A percentile compares a stretch with the other conserved stretches of the same genome.
Conservation (phyloP, 2,113 vertebrate genomes). For the Paratilapia polleni region DNA sequence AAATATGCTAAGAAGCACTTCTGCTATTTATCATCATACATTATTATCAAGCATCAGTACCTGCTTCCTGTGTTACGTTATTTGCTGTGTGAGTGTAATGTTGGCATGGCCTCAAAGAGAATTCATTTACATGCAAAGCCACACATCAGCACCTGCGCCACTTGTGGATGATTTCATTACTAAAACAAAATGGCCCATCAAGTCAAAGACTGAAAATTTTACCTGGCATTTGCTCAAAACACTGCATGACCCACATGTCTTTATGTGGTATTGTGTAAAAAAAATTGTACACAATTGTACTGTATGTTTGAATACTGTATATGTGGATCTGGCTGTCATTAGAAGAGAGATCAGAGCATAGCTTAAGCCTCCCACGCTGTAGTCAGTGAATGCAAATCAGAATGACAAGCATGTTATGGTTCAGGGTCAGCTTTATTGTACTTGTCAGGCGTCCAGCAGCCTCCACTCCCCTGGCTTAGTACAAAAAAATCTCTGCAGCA, state of each 20-base stretch:
- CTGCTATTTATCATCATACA: not conserved
- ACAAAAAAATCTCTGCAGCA: constrained; percentile 31
- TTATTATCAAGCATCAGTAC: not conserved
- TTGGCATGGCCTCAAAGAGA: constrained; percentile 42
- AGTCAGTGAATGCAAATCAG: constrained; percentile 69
- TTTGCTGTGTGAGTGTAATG: constrained; percentile 59
- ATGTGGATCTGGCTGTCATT: constrained; percentile 31
- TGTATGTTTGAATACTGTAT: constrained; percentile 19
- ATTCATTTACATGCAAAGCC: constrained; percentile 63
- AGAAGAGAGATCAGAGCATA: constrained; percentile 51
- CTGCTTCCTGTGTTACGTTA: constrained; percentile 11
- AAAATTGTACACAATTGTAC: not conserved
- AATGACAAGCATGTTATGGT: constrained; percentile 59
- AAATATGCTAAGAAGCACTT: not conserved
- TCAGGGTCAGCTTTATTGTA: constrained; percentile 54
- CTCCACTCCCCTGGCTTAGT: constrained; percentile 19
- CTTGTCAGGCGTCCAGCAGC: constrained; percentile 46
- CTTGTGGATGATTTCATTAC: constrained; percentile 57
- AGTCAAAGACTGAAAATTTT: constrained; percentile 36
- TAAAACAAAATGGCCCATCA: constrained; percentile 47
- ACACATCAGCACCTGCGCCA: constrained; percentile 51
- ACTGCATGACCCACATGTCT: not conserved
- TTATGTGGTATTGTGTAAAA: not conserved
- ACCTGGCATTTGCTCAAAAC: constrained; percentile 14
- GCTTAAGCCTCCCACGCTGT: constrained; percentile 63